Evolutionary conservation across 2,888 invertebrate genomes (phyloP).

Genomic region (Lomographa bimaculata): DNA sequence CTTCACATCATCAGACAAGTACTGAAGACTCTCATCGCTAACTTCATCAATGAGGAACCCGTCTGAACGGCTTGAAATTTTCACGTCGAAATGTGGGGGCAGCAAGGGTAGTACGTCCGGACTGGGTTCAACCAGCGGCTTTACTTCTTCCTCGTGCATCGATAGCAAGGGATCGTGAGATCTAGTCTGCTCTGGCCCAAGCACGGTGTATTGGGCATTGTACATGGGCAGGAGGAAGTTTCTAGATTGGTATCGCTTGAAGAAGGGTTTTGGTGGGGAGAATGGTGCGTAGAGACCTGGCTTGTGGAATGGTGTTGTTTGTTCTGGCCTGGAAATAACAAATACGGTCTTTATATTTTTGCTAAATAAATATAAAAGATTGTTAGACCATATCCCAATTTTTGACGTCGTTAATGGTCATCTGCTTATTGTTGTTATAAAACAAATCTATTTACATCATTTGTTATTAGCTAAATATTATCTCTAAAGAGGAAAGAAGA

Average conservation of each 20-base stretch:
- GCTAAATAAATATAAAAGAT: too few relatives aligned
- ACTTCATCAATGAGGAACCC: constrained; percentile 54
- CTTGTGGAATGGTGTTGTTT: constrained; percentile 70
- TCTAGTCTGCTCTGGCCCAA: constrained; percentile 57
- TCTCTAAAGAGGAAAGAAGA: too few relatives aligned
- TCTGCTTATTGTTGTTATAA: too few relatives aligned
- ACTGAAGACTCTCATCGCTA: constrained; percentile 70
- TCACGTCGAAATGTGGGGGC: constrained; percentile 60
- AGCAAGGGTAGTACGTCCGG: constrained; percentile 53
- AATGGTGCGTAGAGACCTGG: constrained; percentile 82
- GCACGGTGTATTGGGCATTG: constrained; percentile 63
- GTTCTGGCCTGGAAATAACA: constrained; percentile 55
- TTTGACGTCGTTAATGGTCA: too few relatives aligned
- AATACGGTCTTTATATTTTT: too few relatives aligned
- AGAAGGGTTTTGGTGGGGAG: constrained; percentile 65
- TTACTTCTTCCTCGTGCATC: constrained; percentile 60
- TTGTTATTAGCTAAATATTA: too few relatives aligned
- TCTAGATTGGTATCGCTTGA: constrained; percentile 44
- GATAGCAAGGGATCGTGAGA: constrained; percentile 61
- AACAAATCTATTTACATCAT: too few relatives aligned
- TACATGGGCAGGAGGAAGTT: constrained; percentile 67
- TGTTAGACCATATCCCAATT: too few relatives aligned
- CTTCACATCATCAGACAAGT: constrained; percentile 64
- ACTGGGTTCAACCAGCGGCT: constrained; percentile 65
- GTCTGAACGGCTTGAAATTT: constrained; percentile 59